Evolutionary conservation across 2,113 vertebrate species (phyloP).

Genomic region (Cygnus buccinator): DNA sequence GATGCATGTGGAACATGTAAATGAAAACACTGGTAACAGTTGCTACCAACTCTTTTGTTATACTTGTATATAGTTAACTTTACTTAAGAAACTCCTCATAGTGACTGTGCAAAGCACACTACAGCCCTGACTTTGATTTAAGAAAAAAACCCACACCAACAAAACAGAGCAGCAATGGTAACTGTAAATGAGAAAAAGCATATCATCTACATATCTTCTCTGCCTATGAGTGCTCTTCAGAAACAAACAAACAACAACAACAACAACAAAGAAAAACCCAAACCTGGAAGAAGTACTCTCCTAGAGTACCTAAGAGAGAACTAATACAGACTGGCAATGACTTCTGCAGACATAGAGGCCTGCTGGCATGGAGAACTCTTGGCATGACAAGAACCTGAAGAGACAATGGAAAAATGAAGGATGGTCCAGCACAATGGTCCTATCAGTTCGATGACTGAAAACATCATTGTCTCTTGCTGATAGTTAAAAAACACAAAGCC

Average conservation of each 20-base stretch:
- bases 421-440: not conserved
- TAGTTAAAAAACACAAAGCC: not conserved
- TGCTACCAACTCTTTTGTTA: too few relatives aligned
- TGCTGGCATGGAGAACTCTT: not conserved
- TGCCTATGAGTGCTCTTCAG: not conserved
- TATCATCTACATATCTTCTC: not conserved
- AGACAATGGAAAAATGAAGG: not conserved
- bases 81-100: not conserved
- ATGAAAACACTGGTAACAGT: not conserved
- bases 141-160: not conserved
- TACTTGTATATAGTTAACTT: not conserved
- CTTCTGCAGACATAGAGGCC: not conserved
- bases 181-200: not conserved
- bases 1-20: not conserved
- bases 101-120: not conserved
- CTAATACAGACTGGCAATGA: not conserved
- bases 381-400: not conserved
- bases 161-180: not conserved
- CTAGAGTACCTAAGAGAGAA: not conserved
- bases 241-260: not conserved
- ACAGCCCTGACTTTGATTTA: not conserved
- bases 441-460: not conserved
- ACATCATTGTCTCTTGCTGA: not conserved
- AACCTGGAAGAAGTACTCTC: not conserved
- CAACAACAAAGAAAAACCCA: not conserved